Evolutionary conservation across 2,113 vertebrate genomes (phyloP), one percentile per base, ranked within the genome.

Genomic region (Colaptes auratus): DNA sequence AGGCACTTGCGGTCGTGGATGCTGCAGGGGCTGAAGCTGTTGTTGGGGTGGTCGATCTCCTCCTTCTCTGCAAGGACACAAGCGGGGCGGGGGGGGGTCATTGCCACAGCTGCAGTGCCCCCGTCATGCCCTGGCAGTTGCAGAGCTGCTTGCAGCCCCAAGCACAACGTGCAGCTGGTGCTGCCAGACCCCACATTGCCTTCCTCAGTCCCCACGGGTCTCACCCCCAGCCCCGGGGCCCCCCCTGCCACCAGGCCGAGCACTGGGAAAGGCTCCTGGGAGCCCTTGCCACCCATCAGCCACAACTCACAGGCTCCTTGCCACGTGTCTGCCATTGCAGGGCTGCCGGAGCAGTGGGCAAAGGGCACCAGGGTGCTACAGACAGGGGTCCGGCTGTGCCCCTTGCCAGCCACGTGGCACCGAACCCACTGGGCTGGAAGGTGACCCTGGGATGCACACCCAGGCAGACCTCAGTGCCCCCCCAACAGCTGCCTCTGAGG

Each of bases 1-100:
- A 99, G 97, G 95, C 99, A 99, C 82, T 98, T 98, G 84, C 98
- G 98, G 97, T 99, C 99, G 0, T 98, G 98, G 66, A 97, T 97
- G 59, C 98, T 98, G 96, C 99, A 99, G 27, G 98, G 98, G 96
- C 97, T 98, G 96, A 99, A 98, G 97, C 98, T 99, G 98, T 98
- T 98, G 97, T 98, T 99, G 16, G 98, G 98, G 77, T 98, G 98
- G 16, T 99, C 99, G 0, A 97, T 97, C 89, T 98, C 99, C 72
- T 98, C 98, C 86, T 98, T 97, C 35, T 99, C 98, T 98, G 97
- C 93, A n/a, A 80, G 35, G 79, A 69, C 23, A 86, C 35, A 21
- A 35, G 7, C 42, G 42, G 42, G 42, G 42, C 6, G 6, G 42
- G 17, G 12, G 9, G 52, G 24, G 25, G 30, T 93, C 81, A 88